A percentile compares a stretch with the other conserved stretches of the same genome.
Evolutionary conservation across 1,140 invertebrate genomes (phyloP).

Genomic region (Cotesia typhae): DNA sequence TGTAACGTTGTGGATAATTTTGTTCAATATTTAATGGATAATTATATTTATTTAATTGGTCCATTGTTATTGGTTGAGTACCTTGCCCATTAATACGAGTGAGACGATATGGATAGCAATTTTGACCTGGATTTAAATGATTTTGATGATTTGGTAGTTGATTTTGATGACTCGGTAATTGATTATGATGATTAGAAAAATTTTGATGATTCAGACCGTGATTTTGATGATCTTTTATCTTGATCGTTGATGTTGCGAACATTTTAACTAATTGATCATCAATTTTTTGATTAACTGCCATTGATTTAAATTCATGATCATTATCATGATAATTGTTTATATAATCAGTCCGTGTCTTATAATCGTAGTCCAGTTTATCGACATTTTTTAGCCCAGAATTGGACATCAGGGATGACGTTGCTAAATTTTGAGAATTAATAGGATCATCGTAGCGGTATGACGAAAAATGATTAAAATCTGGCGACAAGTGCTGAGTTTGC

Average conservation of each 20-base stretch:
- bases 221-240: not conserved
- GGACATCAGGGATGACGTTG: constrained; percentile 41
- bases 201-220: constrained; percentile 11
- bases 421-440: constrained; percentile 47
- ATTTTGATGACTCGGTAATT: constrained; percentile 39
- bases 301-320: no score
- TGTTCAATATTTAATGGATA: constrained; percentile 49
- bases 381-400: constrained; percentile 47
- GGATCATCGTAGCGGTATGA: constrained; percentile 29
- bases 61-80: constrained; percentile 24
- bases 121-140: no score
- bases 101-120: constrained; percentile 25
- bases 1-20: constrained; percentile 51
- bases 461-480: constrained; percentile 44
- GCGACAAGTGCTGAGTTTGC: constrained; percentile 55
- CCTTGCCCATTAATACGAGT: constrained; percentile 33
- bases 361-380: constrained; percentile 52
- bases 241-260: constrained; percentile 5
- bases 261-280: constrained; percentile 42
- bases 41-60: constrained; percentile 54
- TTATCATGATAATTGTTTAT: no score
- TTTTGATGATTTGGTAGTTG: no score
- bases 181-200: constrained; percentile 45
- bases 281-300: constrained; percentile 42
- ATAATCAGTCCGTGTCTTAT: constrained; percentile 44